A percentile compares a stretch with the other conserved stretches of the same genome.
phyloP scores from a whole-genome alignment of 2,888 invertebrate species.

The Hemithea aestivaria region DNA sequence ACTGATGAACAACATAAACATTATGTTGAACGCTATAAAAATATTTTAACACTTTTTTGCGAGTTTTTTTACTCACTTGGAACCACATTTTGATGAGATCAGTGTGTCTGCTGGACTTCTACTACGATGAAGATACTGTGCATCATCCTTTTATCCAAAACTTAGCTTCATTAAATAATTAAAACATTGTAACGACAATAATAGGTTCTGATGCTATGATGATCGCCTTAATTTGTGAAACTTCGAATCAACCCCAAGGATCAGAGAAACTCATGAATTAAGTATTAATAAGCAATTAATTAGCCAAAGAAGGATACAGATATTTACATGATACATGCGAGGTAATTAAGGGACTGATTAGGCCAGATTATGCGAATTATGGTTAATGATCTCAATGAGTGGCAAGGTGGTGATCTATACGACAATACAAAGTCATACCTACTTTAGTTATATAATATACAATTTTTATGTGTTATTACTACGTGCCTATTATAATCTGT shows the following conservation, averaged over 20 bases:
- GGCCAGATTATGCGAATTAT: no score
- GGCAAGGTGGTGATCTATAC: no score
- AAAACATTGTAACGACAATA: conserved; percentile 39
- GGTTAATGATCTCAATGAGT: no score
- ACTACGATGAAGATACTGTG: conserved; percentile 33
- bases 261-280: conserved; percentile 24
- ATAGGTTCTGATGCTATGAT: conserved; percentile 29
- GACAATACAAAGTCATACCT: no score
- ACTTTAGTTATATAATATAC: no score
- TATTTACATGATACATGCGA: background rate
- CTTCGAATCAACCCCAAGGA: conserved; percentile 40
- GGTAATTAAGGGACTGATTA: no score
- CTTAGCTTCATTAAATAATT: conserved; percentile 27
- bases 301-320: background rate
- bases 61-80: conserved; percentile 42
- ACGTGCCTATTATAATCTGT: background rate
- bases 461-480: no score
- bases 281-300: background rate
- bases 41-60: no score
- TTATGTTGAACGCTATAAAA: no score
- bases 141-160: conserved; percentile 40
- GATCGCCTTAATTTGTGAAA: conserved; percentile 40
- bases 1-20: no score
- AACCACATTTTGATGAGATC: conserved; percentile 46
- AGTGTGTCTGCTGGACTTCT: conserved; percentile 46